These are phyloP conservation scores for Gymnopithys bicolor DNA, from an alignment of 2,797 vertebrate species.

Conservation along the genomic window DNA sequence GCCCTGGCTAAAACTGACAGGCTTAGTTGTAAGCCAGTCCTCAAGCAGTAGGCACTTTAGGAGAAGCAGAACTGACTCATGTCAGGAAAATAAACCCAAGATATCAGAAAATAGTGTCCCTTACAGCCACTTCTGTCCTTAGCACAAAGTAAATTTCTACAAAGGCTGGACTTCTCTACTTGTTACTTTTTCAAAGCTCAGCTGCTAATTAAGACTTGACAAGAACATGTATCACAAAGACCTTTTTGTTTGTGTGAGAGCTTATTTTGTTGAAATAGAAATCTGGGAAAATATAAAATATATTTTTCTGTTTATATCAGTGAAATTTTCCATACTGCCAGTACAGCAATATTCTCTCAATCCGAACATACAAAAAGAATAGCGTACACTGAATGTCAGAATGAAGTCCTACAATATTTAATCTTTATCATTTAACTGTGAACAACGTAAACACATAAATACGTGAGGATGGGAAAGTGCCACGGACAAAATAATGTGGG, in stretches of 20 bases:
- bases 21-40: neutral
- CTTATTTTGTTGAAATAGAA: neutral
- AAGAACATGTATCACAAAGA: neutral
- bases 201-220: neutral
- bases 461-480: neutral
- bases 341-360: neutral
- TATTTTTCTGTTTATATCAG: neutral
- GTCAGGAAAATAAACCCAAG: neutral
- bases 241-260: neutral
- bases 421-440: neutral
- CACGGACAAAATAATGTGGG: neutral
- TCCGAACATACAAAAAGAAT: neutral
- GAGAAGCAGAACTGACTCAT: neutral
- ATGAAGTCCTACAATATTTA: rapidly evolving
- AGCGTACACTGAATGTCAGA: neutral
- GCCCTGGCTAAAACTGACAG: neutral
- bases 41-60: neutral
- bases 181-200: neutral
- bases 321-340: neutral
- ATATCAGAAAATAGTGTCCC: neutral
- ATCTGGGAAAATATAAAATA: neutral
- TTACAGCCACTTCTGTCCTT: neutral
- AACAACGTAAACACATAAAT: neutral
- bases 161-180: neutral
- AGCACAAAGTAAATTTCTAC: neutral